Percentiles rank a stretch among this genome's conserved stretches.
phyloP scores from a whole-genome alignment of 2,888 invertebrate genomes.

The Parasteatoda lunata region DNA sequence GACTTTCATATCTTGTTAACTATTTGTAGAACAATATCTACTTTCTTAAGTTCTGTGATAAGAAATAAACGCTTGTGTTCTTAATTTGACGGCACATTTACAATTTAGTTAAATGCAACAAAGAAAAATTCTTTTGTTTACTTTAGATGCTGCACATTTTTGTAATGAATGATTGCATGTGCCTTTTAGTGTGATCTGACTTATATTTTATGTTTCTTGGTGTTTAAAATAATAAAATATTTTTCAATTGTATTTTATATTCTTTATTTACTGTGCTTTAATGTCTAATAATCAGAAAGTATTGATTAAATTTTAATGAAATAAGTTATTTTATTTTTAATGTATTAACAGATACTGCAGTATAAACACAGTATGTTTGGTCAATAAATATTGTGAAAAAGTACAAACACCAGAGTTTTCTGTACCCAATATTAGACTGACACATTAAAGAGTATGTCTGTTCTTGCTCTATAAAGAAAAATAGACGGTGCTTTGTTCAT shows the following conservation, averaged over 20 bases:
- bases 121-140: not conserved
- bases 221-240: constrained; percentile 41
- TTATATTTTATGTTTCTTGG: constrained; percentile 37
- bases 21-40: not conserved
- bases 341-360: no score
- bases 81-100: not conserved
- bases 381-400: no score
- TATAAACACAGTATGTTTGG: no score
- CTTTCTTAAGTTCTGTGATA: not conserved
- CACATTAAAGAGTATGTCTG: no score
- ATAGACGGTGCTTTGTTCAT: no score
- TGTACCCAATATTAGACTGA: no score
- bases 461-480: no score
- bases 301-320: no score
- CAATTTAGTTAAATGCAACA: not conserved
- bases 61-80: not conserved
- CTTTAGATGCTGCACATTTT: constrained; percentile 1
- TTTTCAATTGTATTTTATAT: constrained; percentile 8
- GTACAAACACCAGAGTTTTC: no score
- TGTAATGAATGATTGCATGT: constrained; percentile 31
- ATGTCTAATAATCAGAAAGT: no score
- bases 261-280: no score
- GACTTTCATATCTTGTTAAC: not conserved
- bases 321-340: no score
- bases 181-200: constrained; percentile 42